phyloP scores from a whole-genome alignment of 2,888 invertebrate genomes.

The Hydropsyche betteni region DNA sequence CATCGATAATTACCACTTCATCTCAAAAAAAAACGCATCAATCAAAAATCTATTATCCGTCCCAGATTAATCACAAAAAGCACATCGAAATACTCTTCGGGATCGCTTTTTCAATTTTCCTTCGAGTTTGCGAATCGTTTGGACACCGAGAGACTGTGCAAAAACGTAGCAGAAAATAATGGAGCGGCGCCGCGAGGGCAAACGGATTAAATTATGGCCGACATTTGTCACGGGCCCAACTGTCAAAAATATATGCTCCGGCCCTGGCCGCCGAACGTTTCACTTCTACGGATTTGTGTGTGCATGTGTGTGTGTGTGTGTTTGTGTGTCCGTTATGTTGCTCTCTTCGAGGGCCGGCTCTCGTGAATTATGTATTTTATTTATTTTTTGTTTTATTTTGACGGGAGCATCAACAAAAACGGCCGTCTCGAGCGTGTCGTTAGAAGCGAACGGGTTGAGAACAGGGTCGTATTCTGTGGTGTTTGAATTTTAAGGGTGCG shows the following conservation, averaged over 20 bases:
- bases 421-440: conserved; percentile 26
- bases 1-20: no score
- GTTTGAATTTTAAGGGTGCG: no score
- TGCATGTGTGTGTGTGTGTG: no score
- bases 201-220: conserved; percentile 39
- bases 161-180: conserved; percentile 38
- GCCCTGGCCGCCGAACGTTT: conserved; percentile 39
- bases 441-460: conserved; percentile 30
- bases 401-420: conserved; percentile 31
- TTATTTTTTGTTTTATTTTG: neutral
- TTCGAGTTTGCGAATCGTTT: neutral
- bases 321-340: no score
- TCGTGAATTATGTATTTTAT: conserved; percentile 38
- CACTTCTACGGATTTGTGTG: conserved; percentile 13
- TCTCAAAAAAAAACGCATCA: no score
- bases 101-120: neutral
- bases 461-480: neutral
- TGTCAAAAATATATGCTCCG: conserved; percentile 46
- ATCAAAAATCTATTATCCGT: no score
- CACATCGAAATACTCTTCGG: no score
- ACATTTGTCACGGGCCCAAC: conserved; percentile 43
- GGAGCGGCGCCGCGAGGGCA: neutral
- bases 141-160: neutral
- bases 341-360: neutral
- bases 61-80: no score